Percentiles rank a stretch among this genome's conserved stretches.
Conservation (phyloP, 2,888 invertebrate species). For the Macrosiphum euphorbiae region DNA sequence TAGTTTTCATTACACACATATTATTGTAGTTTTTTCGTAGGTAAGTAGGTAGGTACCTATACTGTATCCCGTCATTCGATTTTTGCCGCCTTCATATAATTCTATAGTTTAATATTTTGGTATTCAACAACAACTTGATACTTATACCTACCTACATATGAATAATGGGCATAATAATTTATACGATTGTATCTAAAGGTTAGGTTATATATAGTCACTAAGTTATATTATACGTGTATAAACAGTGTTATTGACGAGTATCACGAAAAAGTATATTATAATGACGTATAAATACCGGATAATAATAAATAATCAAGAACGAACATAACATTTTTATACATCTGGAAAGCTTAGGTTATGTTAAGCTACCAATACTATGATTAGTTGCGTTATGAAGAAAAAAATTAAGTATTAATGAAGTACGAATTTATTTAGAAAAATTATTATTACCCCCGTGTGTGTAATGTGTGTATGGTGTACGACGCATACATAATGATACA, state of each 20-base stretch:
- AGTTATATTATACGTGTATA: neutral
- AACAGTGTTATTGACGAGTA: conserved; percentile 18
- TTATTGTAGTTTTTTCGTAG: no score
- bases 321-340: neutral
- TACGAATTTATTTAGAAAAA: neutral
- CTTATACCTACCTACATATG: neutral
- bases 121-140: neutral
- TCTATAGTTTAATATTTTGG: neutral
- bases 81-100: neutral
- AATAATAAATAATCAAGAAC: neutral
- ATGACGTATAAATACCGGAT: neutral
- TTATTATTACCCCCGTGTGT: neutral
- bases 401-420: neutral
- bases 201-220: neutral
- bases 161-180: neutral
- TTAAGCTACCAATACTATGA: neutral
- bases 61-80: neutral
- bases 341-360: neutral
- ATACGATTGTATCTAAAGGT: neutral
- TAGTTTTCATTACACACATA: neutral
- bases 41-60: no score
- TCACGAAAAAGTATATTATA: conserved; percentile 8
- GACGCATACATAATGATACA: neutral
- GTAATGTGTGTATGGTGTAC: neutral
- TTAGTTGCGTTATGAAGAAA: neutral